Conservation (phyloP, 2,113 vertebrate species). For the Lagopus leucura region DNA sequence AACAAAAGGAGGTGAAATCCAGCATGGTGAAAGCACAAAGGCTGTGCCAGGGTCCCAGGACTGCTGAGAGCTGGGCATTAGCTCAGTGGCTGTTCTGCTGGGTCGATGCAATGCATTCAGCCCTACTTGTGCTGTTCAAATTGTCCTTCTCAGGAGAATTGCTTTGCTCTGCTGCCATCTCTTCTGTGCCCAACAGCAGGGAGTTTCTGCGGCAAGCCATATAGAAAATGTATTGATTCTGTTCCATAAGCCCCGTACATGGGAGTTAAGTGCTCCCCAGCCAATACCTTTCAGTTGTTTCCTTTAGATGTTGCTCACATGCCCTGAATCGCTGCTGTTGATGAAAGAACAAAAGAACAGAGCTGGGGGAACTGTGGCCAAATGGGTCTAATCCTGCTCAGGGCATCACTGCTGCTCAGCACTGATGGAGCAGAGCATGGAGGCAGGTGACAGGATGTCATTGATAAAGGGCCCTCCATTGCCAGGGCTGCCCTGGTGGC, state of each 20-base stretch:
- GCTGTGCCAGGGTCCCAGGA: fast-evolving
- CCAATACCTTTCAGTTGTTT: neutral
- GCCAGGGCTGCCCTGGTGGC: neutral
- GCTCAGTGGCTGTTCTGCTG: neutral
- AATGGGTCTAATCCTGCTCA: neutral
- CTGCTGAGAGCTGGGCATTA: neutral
- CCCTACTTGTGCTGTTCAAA: neutral
- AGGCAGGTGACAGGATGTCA: neutral
- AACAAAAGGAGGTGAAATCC: neutral
- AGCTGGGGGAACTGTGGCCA: neutral
- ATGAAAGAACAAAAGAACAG: constrained; percentile 7
- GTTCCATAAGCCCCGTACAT: neutral
- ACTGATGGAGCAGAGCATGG: neutral
- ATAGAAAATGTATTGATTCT: neutral
- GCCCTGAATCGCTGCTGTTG: neutral
- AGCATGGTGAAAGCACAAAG: neutral
- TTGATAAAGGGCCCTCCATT: neutral
- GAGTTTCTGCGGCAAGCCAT: neutral
- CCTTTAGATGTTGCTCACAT: neutral
- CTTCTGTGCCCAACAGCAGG: neutral
- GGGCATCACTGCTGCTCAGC: fast-evolving
- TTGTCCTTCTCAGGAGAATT: neutral
- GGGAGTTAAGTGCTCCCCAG: constrained; percentile 27
- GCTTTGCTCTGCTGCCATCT: neutral
- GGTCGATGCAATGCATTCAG: fast-evolving